phyloP scores from a whole-genome alignment of 1,140 invertebrate species.

The Drosophila albomicans region DNA sequence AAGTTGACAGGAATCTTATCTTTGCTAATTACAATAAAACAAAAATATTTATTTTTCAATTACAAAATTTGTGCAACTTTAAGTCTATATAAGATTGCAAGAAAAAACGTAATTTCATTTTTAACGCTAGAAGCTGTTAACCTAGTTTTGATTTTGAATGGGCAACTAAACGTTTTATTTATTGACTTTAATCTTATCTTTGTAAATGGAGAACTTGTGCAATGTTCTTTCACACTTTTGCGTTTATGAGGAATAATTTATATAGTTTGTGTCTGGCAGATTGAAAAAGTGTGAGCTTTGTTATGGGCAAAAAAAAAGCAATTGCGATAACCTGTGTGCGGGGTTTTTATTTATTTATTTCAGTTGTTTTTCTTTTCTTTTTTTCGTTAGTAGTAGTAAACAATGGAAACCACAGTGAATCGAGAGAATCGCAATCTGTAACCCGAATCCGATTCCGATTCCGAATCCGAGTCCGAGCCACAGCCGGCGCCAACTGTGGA shows the following conservation, averaged over 20 bases:
- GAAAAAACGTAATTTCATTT: too few species aligned
- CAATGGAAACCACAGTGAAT: slow-evolving; percentile 14
- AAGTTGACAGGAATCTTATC: too few species aligned
- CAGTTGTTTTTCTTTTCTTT: too few species aligned
- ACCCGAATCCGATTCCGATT: background rate
- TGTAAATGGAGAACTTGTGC: slow-evolving; percentile 2
- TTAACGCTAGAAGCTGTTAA: too few species aligned
- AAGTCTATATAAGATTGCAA: too few species aligned
- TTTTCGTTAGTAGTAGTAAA: background rate
- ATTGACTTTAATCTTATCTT: slow-evolving; percentile 1
- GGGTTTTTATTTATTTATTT: too few species aligned
- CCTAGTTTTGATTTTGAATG: background rate
- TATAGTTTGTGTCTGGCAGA: background rate
- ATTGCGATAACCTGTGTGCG: slow-evolving; percentile 3
- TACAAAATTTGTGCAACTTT: too few species aligned
- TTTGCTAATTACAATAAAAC: too few species aligned
- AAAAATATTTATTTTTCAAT: too few species aligned
- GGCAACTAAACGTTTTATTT: background rate
- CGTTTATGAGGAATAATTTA: background rate
- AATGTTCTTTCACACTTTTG: slow-evolving; percentile 7
- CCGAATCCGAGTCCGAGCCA: background rate
- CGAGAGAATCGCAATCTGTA: slow-evolving; percentile 8
- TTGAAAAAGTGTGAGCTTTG: background rate
- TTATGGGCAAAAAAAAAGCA: background rate
- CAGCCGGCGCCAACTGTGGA: background rate